phyloP scores from a whole-genome alignment of 2,113 vertebrate species.

The Apus apus region DNA sequence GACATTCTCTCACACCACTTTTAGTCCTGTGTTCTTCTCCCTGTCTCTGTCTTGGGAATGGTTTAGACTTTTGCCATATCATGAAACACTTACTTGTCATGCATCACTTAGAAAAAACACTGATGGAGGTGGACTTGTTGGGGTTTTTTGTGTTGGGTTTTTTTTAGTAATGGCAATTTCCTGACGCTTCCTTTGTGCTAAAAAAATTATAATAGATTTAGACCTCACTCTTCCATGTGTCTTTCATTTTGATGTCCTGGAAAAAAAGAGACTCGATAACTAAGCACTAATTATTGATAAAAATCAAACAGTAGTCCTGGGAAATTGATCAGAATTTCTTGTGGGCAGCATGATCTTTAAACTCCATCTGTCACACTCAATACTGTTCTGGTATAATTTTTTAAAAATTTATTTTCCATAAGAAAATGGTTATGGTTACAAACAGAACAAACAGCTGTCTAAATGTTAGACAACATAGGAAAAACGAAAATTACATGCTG shows the following conservation, averaged over 20 bases:
- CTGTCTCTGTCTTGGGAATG: background rate
- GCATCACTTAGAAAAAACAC: background rate
- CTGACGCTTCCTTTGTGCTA: background rate
- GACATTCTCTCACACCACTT: background rate
- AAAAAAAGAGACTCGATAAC: background rate
- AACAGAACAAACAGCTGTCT: constrained; percentile 23
- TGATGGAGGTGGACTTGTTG: background rate
- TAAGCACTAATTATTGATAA: background rate
- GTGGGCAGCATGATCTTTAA: background rate
- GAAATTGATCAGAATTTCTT: background rate
- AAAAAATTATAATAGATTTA: background rate
- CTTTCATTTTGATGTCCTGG: background rate
- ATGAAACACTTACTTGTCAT: background rate
- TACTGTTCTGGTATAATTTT: background rate
- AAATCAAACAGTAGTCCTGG: background rate
- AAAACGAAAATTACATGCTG: background rate
- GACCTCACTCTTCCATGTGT: background rate
- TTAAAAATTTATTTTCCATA: constrained; percentile 14
- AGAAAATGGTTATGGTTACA: constrained; percentile 32
- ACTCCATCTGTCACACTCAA: background rate
- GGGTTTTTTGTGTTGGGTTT: background rate
- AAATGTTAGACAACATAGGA: background rate
- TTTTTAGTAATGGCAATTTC: background rate
- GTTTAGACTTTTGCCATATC: background rate
- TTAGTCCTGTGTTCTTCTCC: background rate